Base-by-base conservation (phyloP, 2,888 invertebrate genomes). In the Candidula unifasciata region DNA sequence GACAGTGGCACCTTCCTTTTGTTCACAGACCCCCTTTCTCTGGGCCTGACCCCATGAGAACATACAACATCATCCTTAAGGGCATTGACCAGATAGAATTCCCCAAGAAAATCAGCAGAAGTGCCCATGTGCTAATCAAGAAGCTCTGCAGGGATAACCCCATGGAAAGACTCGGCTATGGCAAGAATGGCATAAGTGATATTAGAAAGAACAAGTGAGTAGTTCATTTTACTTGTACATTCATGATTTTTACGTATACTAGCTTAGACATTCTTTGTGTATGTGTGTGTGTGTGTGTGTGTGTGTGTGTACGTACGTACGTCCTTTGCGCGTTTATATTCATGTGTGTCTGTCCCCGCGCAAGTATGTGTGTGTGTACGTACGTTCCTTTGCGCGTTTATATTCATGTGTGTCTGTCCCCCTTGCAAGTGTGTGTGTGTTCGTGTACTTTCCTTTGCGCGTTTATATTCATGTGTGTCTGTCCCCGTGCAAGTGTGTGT, bases 61-160 rank as follows among this genome's bases (percentile, higher is more conserved):
- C 98, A 0, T 99, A 98, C 94, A 97, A 97, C 89, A 96, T 97
- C 88, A 98, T 98, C 90, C 94, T 98, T 87, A 96, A 96, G 89
- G 98, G 98, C 52, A 97, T 99, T 80, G 98, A 98, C 92, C 96
- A 96, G 71, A 96, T 97, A n/a, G 95, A 96, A 84, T 97, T 98
- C 94, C 96, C 97, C 81, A 96, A 96, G 60, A 95, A 96, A 82
- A 96, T 98, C 86, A 95, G 96, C 86, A 96, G 96, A 91, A 96
- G 96, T 60, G 97, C 97, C 0, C 96, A 96, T 90, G 94, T 96
- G 88, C 95, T 98, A 52, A 97, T 99, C 79, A 96, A 96, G 89
- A 96, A 97, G 91, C 95, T 98, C 33, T 97, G 98, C 93, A 95
- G 97, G 84, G 96, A 97, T 86, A 96, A 96, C 88, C 97, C 98